A percentile compares a stretch with the other conserved stretches of the same genome.
These are phyloP conservation scores for Amblyopsis hoosieri DNA, from an alignment of 2,797 vertebrate species.

Conservation along the genomic window DNA sequence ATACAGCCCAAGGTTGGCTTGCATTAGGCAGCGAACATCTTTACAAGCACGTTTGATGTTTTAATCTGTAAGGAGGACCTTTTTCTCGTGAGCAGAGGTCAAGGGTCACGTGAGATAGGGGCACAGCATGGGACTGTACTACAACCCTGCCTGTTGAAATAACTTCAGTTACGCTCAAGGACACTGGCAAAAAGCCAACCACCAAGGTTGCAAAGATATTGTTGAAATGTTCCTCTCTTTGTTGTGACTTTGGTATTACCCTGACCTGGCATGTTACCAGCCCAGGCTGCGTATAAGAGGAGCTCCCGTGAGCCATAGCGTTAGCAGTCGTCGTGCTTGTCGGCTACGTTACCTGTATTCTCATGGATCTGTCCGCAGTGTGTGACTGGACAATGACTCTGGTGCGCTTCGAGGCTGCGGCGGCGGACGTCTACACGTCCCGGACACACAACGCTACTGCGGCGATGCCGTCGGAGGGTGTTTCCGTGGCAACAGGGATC, in stretches of 20 bases:
- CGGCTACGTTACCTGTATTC: slow-evolving; percentile 1
- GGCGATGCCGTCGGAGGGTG: slow-evolving; percentile 39
- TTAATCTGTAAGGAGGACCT: slow-evolving; percentile 24
- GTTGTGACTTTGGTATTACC: slow-evolving; percentile 81
- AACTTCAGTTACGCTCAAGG: slow-evolving; percentile 61
- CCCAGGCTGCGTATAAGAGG: slow-evolving; percentile 73
- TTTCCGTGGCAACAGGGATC: slow-evolving; percentile 72
- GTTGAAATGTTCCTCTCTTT: slow-evolving; percentile 65
- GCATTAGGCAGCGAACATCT: background rate
- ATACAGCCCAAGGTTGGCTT: no score
- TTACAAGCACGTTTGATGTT: slow-evolving; percentile 46
- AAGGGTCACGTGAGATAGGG: slow-evolving; percentile 39
- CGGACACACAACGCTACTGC: slow-evolving; percentile 74
- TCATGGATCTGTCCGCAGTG: slow-evolving; percentile 59
- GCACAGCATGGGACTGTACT: slow-evolving; percentile 25
- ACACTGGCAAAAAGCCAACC: slow-evolving; percentile 41
- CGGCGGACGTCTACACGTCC: slow-evolving; percentile 65
- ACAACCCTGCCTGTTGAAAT: slow-evolving; percentile 52
- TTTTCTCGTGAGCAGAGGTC: slow-evolving; percentile 47
- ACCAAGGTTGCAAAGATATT: slow-evolving; percentile 63
- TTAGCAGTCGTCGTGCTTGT: background rate
- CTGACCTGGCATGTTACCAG: slow-evolving; percentile 72
- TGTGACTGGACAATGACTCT: slow-evolving; percentile 54
- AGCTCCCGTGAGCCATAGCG: slow-evolving; percentile 2
- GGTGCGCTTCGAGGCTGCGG: slow-evolving; percentile 47